Conservation (phyloP, 1,140 invertebrate species). For the Pseudomyrmex dendroicus region DNA sequence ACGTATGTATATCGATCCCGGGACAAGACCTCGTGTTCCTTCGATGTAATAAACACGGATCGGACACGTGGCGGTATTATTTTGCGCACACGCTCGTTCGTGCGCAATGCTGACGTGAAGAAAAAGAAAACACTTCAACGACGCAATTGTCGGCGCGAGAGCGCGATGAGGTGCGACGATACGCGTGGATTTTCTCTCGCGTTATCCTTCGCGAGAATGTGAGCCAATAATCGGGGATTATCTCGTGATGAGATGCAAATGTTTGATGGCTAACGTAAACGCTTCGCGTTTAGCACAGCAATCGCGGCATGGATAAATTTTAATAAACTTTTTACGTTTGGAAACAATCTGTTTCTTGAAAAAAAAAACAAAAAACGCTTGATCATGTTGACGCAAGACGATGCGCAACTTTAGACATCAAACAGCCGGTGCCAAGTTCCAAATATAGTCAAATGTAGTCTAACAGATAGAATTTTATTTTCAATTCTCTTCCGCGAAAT, state of each 20-base stretch:
- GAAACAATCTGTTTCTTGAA: not conserved
- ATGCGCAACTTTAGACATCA: constrained; percentile 4
- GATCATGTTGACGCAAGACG: not conserved
- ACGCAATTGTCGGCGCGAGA: not conserved
- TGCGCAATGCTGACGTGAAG: not conserved
- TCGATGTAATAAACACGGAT: not conserved
- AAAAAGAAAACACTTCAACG: not conserved
- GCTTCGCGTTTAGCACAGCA: too few species aligned
- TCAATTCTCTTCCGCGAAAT: not conserved
- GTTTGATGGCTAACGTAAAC: too few species aligned
- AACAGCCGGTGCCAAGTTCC: not conserved
- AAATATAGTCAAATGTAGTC: not conserved
- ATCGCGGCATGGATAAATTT: constrained; percentile 1
- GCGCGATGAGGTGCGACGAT: not conserved
- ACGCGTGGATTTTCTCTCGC: not conserved
- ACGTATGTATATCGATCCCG: not conserved
- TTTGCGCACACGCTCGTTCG: not conserved
- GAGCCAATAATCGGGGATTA: too few species aligned
- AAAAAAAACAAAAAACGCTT: constrained; percentile 23
- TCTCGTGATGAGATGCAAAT: too few species aligned
- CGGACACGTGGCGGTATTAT: constrained; percentile 9
- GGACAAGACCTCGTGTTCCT: not conserved
- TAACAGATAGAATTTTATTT: not conserved
- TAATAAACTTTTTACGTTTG: not conserved
- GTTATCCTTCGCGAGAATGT: constrained; percentile 13